Conservation (phyloP, 2,113 vertebrate genomes). For the Rhombomys opimus region DNA sequence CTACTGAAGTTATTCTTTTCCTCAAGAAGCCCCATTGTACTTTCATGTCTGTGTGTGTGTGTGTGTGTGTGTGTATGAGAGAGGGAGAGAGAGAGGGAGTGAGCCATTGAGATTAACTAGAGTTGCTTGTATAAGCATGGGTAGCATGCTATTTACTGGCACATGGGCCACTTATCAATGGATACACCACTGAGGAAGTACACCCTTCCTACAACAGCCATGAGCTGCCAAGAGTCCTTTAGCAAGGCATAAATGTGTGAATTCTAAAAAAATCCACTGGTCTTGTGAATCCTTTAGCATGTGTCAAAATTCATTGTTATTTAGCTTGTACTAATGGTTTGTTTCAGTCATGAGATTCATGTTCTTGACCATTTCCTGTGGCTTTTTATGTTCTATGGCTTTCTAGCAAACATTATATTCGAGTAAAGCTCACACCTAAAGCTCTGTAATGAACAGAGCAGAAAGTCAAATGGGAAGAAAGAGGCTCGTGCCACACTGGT, state of each 20-base stretch:
- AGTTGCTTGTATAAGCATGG: neutral
- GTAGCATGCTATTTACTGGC: neutral
- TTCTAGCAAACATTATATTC: neutral
- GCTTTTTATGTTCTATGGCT: neutral
- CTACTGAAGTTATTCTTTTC: neutral
- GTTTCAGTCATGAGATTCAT: neutral
- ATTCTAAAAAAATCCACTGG: accelerated
- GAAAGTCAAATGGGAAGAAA: neutral
- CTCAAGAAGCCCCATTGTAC: no score
- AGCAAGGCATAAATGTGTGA: neutral
- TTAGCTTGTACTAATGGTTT: accelerated
- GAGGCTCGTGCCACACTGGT: neutral
- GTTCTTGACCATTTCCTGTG: accelerated
- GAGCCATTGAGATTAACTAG: neutral
- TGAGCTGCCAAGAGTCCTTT: neutral
- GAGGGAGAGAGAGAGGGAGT: no score
- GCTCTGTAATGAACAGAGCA: neutral
- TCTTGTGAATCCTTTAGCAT: neutral
- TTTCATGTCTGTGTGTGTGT: neutral
- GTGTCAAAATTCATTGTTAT: no score
- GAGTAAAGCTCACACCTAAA: neutral
- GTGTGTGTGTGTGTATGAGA: neutral
- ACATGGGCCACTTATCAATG: neutral
- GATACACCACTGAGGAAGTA: neutral
- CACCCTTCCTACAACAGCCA: neutral